Evolutionary conservation across 2,113 vertebrate genomes (phyloP), one percentile per base, ranked within the genome.

Genomic region (Callaeas wilsoni): DNA sequence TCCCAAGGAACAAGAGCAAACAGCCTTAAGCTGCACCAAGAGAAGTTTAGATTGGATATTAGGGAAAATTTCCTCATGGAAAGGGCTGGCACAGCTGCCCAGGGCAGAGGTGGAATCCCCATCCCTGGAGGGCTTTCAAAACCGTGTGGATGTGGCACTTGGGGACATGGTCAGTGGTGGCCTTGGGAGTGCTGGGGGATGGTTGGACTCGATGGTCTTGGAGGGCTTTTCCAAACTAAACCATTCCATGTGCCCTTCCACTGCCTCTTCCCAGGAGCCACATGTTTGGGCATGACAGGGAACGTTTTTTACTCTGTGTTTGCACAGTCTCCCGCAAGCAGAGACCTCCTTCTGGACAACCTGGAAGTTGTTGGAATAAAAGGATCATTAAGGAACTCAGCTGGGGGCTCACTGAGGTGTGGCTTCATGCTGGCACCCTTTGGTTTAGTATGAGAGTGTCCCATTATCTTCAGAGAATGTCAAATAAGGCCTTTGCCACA

Each of bases 201-300:
- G 1, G 25, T 7, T 71, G 42, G 49, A 18, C 47, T 62, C 3
- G 0, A 16, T 33, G 47, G 0, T 12, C 41, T 47, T 5, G 15
- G 55, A 32, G 35, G 12, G 26, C 2, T 76, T 76, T 69, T 62
- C 47, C 79, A 69, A 7, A 21, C 41, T 27, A 16, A 89, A 41
- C 21, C 35, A 32, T 22, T 68, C 47, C 62, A 13, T 6, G 25
- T 0, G 0, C 47, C 53, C 10, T 44, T 70, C 39, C 1, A 1
- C 69, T 42, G 75, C 29, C 74, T 60, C 52, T 21, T 68, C 78
- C 67, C 44, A 7, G 5, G 27, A 67, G 50, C 44, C 69, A 21
- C 3, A 13, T 0, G 1, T 12, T 64, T 32, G 30, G 16, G 14
- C 37, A n/a, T 4, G 17, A 18, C 49, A 82, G 49, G 33, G n/a